Conservation (phyloP, 2,797 vertebrate species). For the Ceryle rudis region DNA sequence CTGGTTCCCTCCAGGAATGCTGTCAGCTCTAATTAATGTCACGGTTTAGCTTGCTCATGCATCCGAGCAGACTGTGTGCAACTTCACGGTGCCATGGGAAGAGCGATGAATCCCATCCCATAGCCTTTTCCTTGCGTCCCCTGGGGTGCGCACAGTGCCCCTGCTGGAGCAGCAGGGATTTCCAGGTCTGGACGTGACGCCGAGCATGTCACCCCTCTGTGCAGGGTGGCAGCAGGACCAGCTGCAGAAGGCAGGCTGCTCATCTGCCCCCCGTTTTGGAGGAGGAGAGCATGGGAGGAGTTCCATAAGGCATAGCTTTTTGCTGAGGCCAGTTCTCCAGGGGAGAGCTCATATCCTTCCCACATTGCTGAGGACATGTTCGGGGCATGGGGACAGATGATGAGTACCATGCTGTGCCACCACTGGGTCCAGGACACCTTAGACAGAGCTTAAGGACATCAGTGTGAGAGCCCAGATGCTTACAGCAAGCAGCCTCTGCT, state of each 20-base stretch:
- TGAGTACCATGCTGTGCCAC: neutral
- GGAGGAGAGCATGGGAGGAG: neutral
- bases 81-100: accelerated
- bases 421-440: neutral
- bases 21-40: conserved; percentile 55
- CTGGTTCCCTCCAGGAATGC: neutral
- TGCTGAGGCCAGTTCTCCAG: neutral
- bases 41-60: conserved; percentile 24
- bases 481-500: neutral
- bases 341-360: neutral
- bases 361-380: neutral
- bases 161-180: neutral
- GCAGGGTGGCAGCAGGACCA: neutral
- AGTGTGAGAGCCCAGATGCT: neutral
- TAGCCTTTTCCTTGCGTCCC: neutral
- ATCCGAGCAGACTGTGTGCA: neutral
- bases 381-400: neutral
- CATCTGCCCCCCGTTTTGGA: accelerated
- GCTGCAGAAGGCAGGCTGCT: neutral
- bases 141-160: neutral
- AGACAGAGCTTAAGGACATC: neutral
- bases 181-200: neutral
- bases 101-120: neutral
- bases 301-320: neutral
- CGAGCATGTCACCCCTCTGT: accelerated